phyloP scores from a whole-genome alignment of 2,888 invertebrate species.

The Hydroisotoma schaefferi region DNA sequence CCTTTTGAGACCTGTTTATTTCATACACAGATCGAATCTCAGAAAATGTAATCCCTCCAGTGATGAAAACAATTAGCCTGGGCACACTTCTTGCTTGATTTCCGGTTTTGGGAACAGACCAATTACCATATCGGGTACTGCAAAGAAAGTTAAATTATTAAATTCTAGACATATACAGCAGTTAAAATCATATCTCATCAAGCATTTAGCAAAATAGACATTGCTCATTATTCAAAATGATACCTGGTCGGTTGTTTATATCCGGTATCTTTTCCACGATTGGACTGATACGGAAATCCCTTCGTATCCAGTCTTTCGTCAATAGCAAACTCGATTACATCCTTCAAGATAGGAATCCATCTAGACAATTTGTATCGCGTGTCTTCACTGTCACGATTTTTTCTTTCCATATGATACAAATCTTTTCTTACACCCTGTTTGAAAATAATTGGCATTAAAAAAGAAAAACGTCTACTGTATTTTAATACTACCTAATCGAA shows the following conservation, averaged over 20 bases:
- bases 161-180: not conserved
- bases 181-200: not conserved
- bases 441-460: no score
- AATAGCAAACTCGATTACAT: slow-evolving; percentile 39
- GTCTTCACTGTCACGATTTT: slow-evolving; percentile 19
- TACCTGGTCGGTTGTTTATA: slow-evolving; percentile 33
- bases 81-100: slow-evolving; percentile 29
- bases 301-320: slow-evolving; percentile 33
- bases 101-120: slow-evolving; percentile 32
- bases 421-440: slow-evolving; percentile 8
- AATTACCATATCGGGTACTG: slow-evolving; percentile 38
- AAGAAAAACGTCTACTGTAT: no score
- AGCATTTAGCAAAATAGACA: not conserved
- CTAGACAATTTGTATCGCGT: slow-evolving; percentile 24
- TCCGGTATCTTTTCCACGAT: slow-evolving; percentile 25
- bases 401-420: slow-evolving; percentile 11
- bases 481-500: no score
- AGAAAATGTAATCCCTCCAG: slow-evolving; percentile 42
- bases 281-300: slow-evolving; percentile 36
- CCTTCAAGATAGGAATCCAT: slow-evolving; percentile 43
- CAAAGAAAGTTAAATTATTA: not conserved
- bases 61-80: slow-evolving; percentile 38
- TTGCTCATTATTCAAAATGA: not conserved
- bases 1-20: slow-evolving; percentile 27
- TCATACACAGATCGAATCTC: slow-evolving; percentile 43